Base-by-base conservation (phyloP, 2,888 invertebrate genomes). In the Tetragonula carbonaria region DNA sequence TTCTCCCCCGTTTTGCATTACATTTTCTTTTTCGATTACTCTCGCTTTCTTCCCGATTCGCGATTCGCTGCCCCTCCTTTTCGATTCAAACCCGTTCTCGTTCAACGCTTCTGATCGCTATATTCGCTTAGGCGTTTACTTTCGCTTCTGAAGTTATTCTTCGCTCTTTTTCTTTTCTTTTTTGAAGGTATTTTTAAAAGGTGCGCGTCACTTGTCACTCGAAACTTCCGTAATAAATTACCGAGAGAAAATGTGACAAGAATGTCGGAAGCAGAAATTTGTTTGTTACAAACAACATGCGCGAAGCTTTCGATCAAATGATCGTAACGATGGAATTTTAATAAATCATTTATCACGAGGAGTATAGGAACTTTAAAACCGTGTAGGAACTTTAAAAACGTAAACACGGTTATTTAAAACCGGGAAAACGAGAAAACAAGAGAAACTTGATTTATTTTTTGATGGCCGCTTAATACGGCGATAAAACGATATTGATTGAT, bases 401-500 rank as follows among this genome's bases (percentile, higher is more conserved):
- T 65, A 65, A 65, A 21, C 18, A 65, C 5, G 33, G 21, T 28
- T 18, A 28, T 62, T 65, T 65, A 18, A 65, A 65, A 21, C 18
- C 28, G 33, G 11, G 21, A 33, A 5, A 33, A 33, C 21, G 63
- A 4, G 33, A 11, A 33, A 21, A 33, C 18, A 33, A 33, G 65
- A 33, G 65, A 65, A 33, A 65, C 21, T 65, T 65, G 65, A 65
- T 65, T 65, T 33, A 33, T 65, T 65, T 65, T 65, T 45, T 65
- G 21, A 65, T 65, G 4, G 4, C 13, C 21, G 4, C 13, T 65
- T 33, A 65, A 65, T 33, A 65, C n/a, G n/a, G 45, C 5, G 6
- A n/a, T 23, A n/a, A 14, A 45, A n/a, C 38, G n/a, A n/a, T 16
- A n/a, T 14, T 14, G 66, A 45, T 45, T 45, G 45, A 45, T 45